Evolutionary conservation across 2,113 vertebrate genomes (phyloP).

Genomic region (Abramis brama): DNA sequence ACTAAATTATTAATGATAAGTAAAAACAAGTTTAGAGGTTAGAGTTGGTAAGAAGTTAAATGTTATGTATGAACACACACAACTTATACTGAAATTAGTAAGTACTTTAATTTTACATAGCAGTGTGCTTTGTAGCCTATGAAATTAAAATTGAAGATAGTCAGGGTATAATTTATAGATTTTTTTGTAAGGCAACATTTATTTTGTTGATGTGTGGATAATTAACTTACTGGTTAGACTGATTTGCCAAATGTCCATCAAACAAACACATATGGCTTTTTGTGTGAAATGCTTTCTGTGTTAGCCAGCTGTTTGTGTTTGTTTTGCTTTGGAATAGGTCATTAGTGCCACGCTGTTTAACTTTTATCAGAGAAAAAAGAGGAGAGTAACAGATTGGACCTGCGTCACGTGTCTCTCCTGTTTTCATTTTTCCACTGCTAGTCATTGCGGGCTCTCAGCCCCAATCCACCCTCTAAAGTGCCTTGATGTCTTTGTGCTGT

Average conservation of each 20-base stretch:
- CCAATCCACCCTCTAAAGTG: conserved; percentile 45
- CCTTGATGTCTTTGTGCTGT: conserved; percentile 53
- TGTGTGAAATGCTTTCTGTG: conserved; percentile 38
- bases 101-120: neutral
- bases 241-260: neutral
- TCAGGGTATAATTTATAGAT: neutral
- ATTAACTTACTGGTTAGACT: neutral
- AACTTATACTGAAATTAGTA: neutral
- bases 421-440: conserved; percentile 48
- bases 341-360: neutral
- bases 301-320: conserved; percentile 18
- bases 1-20: neutral
- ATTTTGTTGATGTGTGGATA: neutral
- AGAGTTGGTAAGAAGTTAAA: neutral
- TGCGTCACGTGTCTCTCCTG: conserved; percentile 17
- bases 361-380: conserved; percentile 19
- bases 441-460: conserved; percentile 38
- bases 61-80: neutral
- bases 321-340: neutral
- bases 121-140: neutral
- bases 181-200: neutral
- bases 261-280: conserved; percentile 15
- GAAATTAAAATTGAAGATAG: neutral
- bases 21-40: neutral
- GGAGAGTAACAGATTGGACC: neutral